These are phyloP conservation scores for Steinernema carpocapsae DNA, from an alignment of 2,888 invertebrate species.

Conservation along the genomic window DNA sequence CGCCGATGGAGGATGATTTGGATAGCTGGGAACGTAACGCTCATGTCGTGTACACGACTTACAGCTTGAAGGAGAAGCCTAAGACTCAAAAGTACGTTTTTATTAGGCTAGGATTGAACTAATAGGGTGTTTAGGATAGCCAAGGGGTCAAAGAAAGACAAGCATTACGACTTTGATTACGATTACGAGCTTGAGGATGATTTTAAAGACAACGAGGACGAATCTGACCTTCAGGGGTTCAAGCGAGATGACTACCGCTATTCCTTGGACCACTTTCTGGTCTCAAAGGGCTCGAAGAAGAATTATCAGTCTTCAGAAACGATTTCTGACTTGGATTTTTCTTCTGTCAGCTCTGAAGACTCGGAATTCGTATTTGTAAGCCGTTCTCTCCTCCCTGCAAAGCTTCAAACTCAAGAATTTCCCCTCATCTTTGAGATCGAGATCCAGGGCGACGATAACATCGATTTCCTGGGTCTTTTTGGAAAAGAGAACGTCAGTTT, in stretches of 20 bases:
- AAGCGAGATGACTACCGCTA: no score
- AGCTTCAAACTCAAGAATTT: background rate
- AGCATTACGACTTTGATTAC: background rate
- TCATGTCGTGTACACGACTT: constrained; percentile 23
- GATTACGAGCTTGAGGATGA: background rate
- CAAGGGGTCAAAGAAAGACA: background rate
- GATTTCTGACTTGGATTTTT: background rate
- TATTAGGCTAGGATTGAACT: background rate
- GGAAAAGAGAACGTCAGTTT: background rate
- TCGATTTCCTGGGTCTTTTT: background rate
- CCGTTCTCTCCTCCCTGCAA: no score
- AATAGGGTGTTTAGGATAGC: background rate
- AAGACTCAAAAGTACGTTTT: background rate
- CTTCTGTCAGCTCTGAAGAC: background rate
- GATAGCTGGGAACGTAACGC: constrained; percentile 5
- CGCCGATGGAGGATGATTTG: constrained; percentile 13
- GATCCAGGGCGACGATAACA: background rate
- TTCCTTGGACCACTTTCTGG: background rate
- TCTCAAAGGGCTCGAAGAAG: background rate
- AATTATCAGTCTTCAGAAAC: background rate
- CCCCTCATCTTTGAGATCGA: background rate
- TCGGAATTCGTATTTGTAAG: background rate
- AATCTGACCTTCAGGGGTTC: background rate
- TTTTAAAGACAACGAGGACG: background rate
- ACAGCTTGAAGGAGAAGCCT: background rate